Conservation (phyloP, 1,140 invertebrate genomes). For the Diuraphis noxia region DNA sequence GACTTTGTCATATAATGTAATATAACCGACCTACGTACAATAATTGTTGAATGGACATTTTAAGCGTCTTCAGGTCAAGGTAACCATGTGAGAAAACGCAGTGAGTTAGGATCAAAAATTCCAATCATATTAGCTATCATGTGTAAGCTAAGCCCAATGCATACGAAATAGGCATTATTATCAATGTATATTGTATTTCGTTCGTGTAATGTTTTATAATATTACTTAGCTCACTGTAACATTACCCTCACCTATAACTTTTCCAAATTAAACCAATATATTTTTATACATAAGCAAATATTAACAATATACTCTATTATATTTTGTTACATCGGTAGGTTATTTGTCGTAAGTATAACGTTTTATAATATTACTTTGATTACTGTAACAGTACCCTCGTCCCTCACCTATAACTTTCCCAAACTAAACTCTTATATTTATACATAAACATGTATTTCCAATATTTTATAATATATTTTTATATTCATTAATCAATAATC, state of each 20-base stretch:
- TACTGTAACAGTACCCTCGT: neutral
- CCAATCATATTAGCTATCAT: neutral
- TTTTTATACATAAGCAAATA: neutral
- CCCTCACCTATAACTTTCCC: neutral
- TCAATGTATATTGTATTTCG: neutral
- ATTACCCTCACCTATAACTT: neutral
- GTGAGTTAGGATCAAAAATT: neutral
- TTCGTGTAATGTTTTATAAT: no score
- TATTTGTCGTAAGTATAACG: no score
- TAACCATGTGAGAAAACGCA: neutral
- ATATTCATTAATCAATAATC: neutral
- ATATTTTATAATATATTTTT: neutral
- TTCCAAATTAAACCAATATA: neutral
- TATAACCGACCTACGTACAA: neutral
- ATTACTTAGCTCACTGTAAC: no score
- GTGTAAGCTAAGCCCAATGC: neutral
- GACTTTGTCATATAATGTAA: neutral
- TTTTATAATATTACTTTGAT: no score
- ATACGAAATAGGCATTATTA: neutral
- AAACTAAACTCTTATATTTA: neutral
- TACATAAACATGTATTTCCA: neutral
- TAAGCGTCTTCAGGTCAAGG: neutral
- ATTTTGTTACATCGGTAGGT: no score
- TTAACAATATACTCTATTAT: neutral
- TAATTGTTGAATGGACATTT: neutral